These are phyloP conservation scores for Dichetophora obliterata DNA, from an alignment of 2,888 invertebrate genomes.

Conservation along the genomic window DNA sequence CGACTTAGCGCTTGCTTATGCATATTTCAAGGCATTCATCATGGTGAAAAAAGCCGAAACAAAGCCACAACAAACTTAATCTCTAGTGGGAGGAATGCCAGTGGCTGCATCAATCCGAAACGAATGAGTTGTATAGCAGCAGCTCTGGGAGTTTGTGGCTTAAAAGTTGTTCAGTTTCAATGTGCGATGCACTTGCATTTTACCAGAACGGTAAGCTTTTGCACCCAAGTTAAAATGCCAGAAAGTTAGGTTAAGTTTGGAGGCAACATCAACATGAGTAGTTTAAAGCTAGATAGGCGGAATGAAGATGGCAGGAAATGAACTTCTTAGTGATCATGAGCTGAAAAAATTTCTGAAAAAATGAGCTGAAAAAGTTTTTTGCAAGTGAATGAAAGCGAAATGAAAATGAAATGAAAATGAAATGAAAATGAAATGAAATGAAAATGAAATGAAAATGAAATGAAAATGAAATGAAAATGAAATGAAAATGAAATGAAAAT, in stretches of 20 bases:
- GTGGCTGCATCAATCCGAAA: background rate
- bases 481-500: background rate
- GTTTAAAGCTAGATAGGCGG: background rate
- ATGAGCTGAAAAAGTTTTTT: too few relatives aligned
- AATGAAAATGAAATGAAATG: background rate
- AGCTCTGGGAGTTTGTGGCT: background rate
- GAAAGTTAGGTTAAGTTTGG: background rate
- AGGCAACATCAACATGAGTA: background rate
- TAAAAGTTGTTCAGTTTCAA: background rate
- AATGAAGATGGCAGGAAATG: background rate
- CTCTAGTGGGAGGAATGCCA: background rate
- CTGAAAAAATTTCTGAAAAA: too few relatives aligned
- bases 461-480: background rate
- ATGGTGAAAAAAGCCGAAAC: slow-evolving; percentile 8
- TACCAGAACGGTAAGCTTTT: background rate
- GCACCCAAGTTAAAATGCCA: slow-evolving; percentile 9
- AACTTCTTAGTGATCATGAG: too few relatives aligned
- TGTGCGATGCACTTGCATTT: slow-evolving; percentile 20
- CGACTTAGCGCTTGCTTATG: slow-evolving; percentile 17
- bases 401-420: background rate
- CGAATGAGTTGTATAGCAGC: background rate
- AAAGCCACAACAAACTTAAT: slow-evolving; percentile 31
- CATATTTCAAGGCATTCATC: slow-evolving; percentile 25
- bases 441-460: background rate
- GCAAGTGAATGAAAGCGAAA: background rate